Conservation (phyloP, 2,113 vertebrate species). For the Colinus virginianus region DNA sequence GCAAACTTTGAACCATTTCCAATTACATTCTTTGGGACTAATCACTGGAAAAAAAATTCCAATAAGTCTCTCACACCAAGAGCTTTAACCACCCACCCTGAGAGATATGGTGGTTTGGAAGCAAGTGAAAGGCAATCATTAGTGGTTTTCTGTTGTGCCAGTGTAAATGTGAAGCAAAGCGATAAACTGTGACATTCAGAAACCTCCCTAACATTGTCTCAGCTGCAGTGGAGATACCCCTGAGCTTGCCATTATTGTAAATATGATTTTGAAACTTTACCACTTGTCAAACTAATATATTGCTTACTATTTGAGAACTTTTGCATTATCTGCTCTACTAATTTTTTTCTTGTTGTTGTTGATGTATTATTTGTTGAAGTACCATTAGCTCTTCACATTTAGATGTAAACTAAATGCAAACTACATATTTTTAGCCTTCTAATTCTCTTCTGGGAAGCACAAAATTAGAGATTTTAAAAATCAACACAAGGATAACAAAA, state of each 20-base stretch:
- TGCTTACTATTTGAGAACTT: neutral
- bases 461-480: neutral
- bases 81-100: neutral
- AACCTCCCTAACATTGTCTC: neutral
- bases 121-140: neutral
- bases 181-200: neutral
- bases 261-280: neutral
- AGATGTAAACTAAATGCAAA: neutral
- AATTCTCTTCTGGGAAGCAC: neutral
- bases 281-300: neutral
- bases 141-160: neutral
- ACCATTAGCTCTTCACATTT: neutral
- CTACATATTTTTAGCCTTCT: neutral
- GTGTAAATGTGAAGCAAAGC: neutral
- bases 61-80: neutral
- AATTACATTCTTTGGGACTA: neutral
- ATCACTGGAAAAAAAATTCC: neutral
- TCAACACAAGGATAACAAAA: neutral
- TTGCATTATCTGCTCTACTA: neutral
- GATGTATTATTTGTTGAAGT: neutral
- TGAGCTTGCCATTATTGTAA: neutral
- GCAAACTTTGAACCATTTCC: constrained; percentile 3
- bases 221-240: neutral
- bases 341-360: neutral
- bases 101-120: neutral